Evolutionary conservation across 2,888 invertebrate genomes (phyloP), one percentile per base, ranked within the genome.

Genomic region (Rhynchonema sp.): DNA sequence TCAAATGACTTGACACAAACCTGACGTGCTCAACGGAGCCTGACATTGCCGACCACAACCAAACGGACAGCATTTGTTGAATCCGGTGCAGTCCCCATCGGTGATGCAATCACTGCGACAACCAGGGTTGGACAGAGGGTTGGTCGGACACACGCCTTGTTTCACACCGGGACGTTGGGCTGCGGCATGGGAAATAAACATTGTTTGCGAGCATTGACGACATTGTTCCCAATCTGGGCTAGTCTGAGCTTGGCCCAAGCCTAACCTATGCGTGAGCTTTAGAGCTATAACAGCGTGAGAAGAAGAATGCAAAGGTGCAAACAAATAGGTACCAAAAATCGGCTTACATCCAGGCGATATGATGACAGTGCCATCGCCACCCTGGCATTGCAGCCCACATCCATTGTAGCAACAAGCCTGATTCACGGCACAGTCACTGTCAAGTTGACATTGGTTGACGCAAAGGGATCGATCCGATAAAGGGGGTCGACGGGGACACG

Each of bases 41-140:
- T 62, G 63, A 46, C 67, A 67, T 20, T 57, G 28, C 22, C 60
- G 59, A 1, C 67, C 67, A 57, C 67, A 67, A 1, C 67, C 67
- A 30, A 60, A 64, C n/a, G 60, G 54, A 55, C 67, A 67, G 56
- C 67, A 67, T 30, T 62, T 63, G n/a, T 63, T 57, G 54, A 65
- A 64, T n/a, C 62, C 62, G 27, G 28, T 49, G 54, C 67, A 67
- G 46, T 67, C 67, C 20, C 46, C 54, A 59, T 68, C 65, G 1
- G 29, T 28, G 22, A 59, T 52, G 59, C 66, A 66, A 23, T 67
- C 63, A 13, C 46, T 60, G 9, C 59, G 60, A 52, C 66, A 66
- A 25, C 65, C 66, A 9, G 66, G 63, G 56, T 65, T 66, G 0
- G 59, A 59, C 22, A 62, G 53, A 23, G 60, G 61, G 27, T 65